Evolutionary conservation across 2,888 invertebrate genomes (phyloP).

Genomic region (Trypoxylon attenuatum): DNA sequence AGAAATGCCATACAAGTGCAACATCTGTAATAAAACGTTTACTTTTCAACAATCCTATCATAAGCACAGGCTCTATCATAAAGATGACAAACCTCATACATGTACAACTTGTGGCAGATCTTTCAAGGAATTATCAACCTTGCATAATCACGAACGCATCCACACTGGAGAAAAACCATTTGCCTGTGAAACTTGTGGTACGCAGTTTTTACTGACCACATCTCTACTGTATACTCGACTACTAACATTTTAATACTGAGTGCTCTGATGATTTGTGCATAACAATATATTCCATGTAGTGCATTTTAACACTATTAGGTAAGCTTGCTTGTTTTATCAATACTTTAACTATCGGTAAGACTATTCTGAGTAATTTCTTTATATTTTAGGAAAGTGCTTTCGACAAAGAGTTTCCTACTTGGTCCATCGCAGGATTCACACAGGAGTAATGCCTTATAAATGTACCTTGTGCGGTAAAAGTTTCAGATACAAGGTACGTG

Average conservation of each 20-base stretch:
- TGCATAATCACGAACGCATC: conserved; percentile 91
- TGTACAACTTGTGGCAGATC: conserved; percentile 87
- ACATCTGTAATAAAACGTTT: conserved; percentile 88
- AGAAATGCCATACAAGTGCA: conserved; percentile 91
- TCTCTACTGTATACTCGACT: too few species aligned
- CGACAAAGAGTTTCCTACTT: conserved; percentile 90
- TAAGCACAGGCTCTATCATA: conserved; percentile 91
- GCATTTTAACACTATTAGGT: conserved; percentile 4
- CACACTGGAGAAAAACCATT: conserved; percentile 91
- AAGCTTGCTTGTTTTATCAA: not conserved
- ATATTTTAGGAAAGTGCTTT: conserved; percentile 85
- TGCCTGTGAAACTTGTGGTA: conserved; percentile 91
- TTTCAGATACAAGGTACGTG: conserved; percentile 86
- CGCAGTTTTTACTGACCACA: conserved; percentile 48
- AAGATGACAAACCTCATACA: conserved; percentile 86
- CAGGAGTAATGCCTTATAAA: conserved; percentile 90
- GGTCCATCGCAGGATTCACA: conserved; percentile 89
- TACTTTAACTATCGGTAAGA: too few species aligned
- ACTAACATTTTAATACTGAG: conserved; percentile 52
- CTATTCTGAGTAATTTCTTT: too few species aligned
- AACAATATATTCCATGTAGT: conserved; percentile 34
- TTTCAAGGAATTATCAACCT: conserved; percentile 90
- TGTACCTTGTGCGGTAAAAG: conserved; percentile 87
- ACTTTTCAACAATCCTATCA: conserved; percentile 94
- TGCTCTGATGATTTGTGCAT: conserved; percentile 37